These are phyloP conservation scores for Lepisosteus osseus DNA, from an alignment of 2,113 vertebrate species.

Conservation along the genomic window DNA sequence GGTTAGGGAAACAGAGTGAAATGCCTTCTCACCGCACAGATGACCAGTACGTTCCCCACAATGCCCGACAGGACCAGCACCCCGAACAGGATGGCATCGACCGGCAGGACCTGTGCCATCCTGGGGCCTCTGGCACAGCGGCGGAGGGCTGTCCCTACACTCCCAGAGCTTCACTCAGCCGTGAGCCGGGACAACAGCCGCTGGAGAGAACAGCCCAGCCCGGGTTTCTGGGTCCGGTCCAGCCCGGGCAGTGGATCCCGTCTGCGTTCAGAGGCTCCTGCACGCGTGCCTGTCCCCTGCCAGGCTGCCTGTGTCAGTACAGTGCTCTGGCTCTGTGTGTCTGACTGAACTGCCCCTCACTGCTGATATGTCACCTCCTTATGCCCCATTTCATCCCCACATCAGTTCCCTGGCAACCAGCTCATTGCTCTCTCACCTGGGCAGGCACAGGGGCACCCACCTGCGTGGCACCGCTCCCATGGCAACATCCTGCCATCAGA, in stretches of 20 bases:
- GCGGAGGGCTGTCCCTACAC: not conserved
- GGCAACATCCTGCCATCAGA: no score
- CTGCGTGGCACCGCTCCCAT: no score
- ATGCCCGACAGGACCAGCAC: slow-evolving; percentile 68
- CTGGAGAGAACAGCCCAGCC: no score
- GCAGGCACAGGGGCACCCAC: not conserved
- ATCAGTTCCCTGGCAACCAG: slow-evolving; percentile 33
- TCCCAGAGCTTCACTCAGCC: no score
- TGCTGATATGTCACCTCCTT: slow-evolving; percentile 33
- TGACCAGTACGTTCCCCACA: slow-evolving; percentile 68
- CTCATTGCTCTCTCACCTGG: not conserved
- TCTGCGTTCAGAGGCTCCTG: not conserved
- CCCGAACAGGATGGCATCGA: slow-evolving; percentile 65
- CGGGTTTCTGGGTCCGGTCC: not conserved
- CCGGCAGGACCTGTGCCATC: slow-evolving; percentile 58
- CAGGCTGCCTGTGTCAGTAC: not conserved
- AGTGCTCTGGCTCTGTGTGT: not conserved
- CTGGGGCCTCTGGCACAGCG: slow-evolving; percentile 20
- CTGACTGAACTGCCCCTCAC: slow-evolving; percentile 17
- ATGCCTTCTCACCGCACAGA: slow-evolving; percentile 60
- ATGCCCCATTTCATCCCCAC: slow-evolving; percentile 26
- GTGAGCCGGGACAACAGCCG: no score
- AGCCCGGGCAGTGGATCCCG: slow-evolving; percentile 16
- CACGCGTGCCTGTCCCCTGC: not conserved
- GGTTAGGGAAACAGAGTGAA: not conserved